Conservation (phyloP, 1,140 invertebrate genomes). For the Papilio glaucus region DNA sequence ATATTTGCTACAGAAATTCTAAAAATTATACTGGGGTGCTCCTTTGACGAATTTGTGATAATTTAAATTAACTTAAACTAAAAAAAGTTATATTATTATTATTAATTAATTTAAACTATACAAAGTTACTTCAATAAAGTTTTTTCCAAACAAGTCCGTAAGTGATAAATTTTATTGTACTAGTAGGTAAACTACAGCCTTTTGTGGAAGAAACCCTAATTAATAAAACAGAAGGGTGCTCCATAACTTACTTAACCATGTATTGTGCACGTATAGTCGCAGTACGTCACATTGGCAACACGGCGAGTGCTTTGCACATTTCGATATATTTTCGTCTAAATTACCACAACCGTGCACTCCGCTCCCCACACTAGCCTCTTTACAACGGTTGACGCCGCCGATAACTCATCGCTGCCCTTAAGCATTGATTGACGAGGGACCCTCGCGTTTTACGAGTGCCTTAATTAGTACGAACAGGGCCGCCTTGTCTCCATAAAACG, state of each 20-base stretch:
- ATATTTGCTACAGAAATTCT: not conserved
- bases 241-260: slow-evolving; percentile 11
- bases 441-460: slow-evolving; percentile 62
- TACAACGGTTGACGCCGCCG: slow-evolving; percentile 44
- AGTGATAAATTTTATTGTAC: slow-evolving; percentile 11
- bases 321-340: slow-evolving; percentile 29
- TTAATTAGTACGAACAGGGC: slow-evolving; percentile 68
- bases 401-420: slow-evolving; percentile 62
- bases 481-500: slow-evolving; percentile 58
- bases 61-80: not conserved
- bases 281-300: slow-evolving; percentile 8
- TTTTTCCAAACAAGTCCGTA: slow-evolving; percentile 7
- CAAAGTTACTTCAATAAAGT: not conserved
- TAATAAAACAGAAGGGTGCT: slow-evolving; percentile 16
- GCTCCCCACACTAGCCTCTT: slow-evolving; percentile 21
- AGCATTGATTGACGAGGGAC: slow-evolving; percentile 70
- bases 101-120: too few species aligned
- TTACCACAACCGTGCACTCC: not conserved
- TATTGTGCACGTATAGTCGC: not conserved
- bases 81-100: too few species aligned
- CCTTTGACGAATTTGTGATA: not conserved
- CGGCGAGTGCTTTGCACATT: slow-evolving; percentile 29
- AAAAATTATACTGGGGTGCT: too few species aligned
- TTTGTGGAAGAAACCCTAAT: slow-evolving; percentile 9
- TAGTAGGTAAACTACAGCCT: not conserved